These are phyloP conservation scores for Cirrhinus molitorella DNA, from an alignment of 2,797 vertebrate species.

Conservation along the genomic window DNA sequence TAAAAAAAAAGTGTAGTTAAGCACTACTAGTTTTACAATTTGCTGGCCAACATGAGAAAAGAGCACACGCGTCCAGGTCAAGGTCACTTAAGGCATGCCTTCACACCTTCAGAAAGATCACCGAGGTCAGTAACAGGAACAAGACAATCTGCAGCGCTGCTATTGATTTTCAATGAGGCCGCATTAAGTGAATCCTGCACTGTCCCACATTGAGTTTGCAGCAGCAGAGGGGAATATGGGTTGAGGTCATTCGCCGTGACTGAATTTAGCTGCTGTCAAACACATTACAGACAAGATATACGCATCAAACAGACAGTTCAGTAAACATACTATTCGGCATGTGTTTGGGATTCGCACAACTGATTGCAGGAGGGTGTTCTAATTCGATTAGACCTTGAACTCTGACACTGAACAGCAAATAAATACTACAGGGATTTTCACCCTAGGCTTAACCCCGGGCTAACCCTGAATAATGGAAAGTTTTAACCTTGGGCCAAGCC, in stretches of 20 bases:
- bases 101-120: slow-evolving; percentile 12
- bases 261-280: slow-evolving; percentile 53
- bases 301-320: neutral
- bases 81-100: slow-evolving; percentile 31
- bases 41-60: neutral
- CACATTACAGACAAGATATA: neutral
- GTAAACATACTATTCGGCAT: neutral
- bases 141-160: slow-evolving; percentile 2
- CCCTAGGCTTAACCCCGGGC: neutral
- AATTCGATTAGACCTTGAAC: neutral
- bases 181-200: slow-evolving; percentile 55
- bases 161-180: slow-evolving; percentile 64
- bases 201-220: slow-evolving; percentile 57
- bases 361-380: neutral
- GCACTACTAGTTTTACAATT: neutral
- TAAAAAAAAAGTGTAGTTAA: neutral
- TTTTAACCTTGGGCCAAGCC: neutral
- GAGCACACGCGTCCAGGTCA: neutral
- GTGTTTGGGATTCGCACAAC: neutral
- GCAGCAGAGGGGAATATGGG: slow-evolving; percentile 60
- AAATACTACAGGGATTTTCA: neutral
- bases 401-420: neutral
- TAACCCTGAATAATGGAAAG: slow-evolving; percentile 3
- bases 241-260: slow-evolving; percentile 61
- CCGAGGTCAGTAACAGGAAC: slow-evolving; percentile 10